phyloP scores from a whole-genome alignment of 2,888 invertebrate species.

The Siphonodentalium dalli region DNA sequence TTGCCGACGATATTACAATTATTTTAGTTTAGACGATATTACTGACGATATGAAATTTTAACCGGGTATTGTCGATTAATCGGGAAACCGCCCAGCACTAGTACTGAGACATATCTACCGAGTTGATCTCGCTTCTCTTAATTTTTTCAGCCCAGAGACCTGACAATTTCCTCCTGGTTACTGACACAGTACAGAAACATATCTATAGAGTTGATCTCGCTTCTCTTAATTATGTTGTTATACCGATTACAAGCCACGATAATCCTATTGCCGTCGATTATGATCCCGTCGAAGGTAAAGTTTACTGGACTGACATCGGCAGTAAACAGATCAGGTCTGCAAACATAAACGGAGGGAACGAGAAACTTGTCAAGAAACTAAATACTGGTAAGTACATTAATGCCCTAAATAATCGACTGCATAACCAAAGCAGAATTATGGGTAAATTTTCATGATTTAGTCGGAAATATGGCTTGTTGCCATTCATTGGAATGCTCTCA shows the following conservation, averaged over 20 bases:
- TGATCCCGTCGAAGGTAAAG: constrained; percentile 77
- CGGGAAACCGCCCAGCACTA: no score
- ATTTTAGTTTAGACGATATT: no score
- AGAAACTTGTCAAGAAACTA: constrained; percentile 33
- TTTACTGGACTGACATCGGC: constrained; percentile 81
- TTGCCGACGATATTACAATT: no score
- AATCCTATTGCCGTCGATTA: constrained; percentile 85
- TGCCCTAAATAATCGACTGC: no score
- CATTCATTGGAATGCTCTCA: no score
- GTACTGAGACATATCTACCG: no score
- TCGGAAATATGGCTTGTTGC: no score
- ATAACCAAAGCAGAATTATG: no score
- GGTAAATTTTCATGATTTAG: no score
- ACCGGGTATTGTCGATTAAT: no score
- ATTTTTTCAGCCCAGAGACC: constrained; percentile 31
- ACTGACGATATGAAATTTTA: no score
- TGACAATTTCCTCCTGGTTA: constrained; percentile 49
- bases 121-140: no score
- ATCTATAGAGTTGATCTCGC: constrained; percentile 82
- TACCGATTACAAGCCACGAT: constrained; percentile 60
- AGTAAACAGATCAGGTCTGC: constrained; percentile 38
- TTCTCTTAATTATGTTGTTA: constrained; percentile 41
- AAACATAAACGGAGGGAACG: constrained; percentile 36
- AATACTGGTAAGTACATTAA: constrained; percentile 31
- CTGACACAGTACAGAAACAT: constrained; percentile 68